These are phyloP conservation scores for Micronisus gabar DNA, from an alignment of 2,113 vertebrate species.

Conservation along the genomic window DNA sequence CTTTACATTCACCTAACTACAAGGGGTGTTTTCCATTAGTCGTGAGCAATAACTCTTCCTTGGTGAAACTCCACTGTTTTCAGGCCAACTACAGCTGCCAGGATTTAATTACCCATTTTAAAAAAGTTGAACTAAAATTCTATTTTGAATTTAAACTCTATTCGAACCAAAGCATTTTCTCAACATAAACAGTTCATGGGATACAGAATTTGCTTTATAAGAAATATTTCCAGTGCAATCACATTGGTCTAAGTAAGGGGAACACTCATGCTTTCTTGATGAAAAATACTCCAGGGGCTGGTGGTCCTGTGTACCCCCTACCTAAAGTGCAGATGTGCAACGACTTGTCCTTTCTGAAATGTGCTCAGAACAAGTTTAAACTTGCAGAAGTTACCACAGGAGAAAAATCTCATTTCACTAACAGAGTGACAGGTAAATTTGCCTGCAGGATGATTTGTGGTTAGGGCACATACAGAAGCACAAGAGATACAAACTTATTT, in stretches of 20 bases:
- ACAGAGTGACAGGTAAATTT: conserved; percentile 24
- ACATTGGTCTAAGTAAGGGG: neutral
- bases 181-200: neutral
- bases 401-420: neutral
- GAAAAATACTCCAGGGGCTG: neutral
- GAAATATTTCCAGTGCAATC: neutral
- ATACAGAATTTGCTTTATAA: neutral
- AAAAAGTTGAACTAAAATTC: neutral
- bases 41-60: neutral
- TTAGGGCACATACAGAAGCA: neutral
- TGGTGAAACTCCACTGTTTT: neutral
- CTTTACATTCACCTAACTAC: neutral
- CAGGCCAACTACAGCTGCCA: neutral
- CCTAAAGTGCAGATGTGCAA: neutral
- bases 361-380: neutral
- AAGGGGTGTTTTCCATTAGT: neutral
- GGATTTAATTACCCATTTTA: neutral
- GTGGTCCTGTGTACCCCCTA: neutral
- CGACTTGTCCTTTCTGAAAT: neutral
- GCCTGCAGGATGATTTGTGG: conserved; percentile 25
- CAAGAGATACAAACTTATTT: neutral
- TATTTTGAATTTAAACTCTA: neutral
- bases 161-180: neutral
- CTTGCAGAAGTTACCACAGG: conserved; percentile 2
- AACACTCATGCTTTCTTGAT: neutral